Base-by-base conservation (phyloP, 2,888 invertebrate species). In the Lasioglossum leucozonium region DNA sequence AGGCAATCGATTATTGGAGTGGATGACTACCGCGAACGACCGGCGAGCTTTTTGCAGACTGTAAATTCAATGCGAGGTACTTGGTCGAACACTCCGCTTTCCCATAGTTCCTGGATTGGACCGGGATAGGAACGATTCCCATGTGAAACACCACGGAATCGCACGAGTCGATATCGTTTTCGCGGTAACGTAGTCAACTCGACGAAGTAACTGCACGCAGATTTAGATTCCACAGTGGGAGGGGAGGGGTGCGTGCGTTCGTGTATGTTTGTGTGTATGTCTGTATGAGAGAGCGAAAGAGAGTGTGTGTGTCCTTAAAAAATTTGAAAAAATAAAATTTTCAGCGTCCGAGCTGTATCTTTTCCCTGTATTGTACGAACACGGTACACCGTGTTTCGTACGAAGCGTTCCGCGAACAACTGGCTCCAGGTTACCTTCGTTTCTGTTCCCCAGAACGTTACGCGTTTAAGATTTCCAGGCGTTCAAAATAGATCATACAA, bases 261-360 rank as follows among this genome's bases (percentile, higher is more conserved):
- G 26, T 62, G 62, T 62, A 6, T 16, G 18, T 79, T 42, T 4
- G 18, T 51, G 51, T 51, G 51, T 30, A 30, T 34, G 65, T 18
- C 30, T 65, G 8, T 34, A n/a, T n/a, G n/a, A n/a, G n/a, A n/a
- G n/a, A n/a, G n/a, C n/a, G 65, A 13, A 34, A 8, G 26, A 13
- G 69, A n/a, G 69, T 69, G 40, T 67, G 76, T 72, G 69, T 80
- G 42, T 79, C 65, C 40, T 79, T 88, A 77, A 84, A 84, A 89
- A 90, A 84, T 84, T 87, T 89, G 88, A 81, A 89, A 89, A 89
- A 90, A 89, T 89, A 89, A 89, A 47, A 81, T 90, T 10, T 82
- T 55, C 84, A 87, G 78, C 85, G 67, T 78, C 42, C 51, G 42
- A 72, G 86, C 77, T 79, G 83, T 81, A 72, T 80, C 72, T 72